These are phyloP conservation scores for Carterocephalus palaemon DNA, from an alignment of 2,888 invertebrate species.

Conservation along the genomic window DNA sequence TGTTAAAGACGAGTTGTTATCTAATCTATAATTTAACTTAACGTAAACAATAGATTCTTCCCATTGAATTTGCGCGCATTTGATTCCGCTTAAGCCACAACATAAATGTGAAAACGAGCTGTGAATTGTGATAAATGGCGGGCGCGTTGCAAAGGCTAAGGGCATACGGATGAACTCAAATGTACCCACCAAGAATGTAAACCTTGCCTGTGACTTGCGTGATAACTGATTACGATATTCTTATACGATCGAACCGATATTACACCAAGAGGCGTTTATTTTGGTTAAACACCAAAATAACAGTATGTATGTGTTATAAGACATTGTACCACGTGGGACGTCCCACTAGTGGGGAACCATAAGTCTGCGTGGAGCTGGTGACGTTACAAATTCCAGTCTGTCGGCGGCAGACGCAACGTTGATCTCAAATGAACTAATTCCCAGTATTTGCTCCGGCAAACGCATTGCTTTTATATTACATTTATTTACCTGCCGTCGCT, in stretches of 20 bases:
- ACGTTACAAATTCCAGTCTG: slow-evolving; percentile 46
- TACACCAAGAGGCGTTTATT: too few species aligned
- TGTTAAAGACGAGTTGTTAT: slow-evolving; percentile 10
- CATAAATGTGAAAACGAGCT: background rate
- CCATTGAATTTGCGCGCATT: background rate
- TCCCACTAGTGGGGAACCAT: too few species aligned
- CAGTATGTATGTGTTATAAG: too few species aligned
- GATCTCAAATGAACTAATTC: slow-evolving; percentile 55
- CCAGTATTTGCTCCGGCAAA: slow-evolving; percentile 39
- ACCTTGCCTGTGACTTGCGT: slow-evolving; percentile 9
- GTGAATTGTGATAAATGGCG: too few species aligned
- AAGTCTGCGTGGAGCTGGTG: too few species aligned
- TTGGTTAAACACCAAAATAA: too few species aligned
- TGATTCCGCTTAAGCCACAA: slow-evolving; percentile 1
- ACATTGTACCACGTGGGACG: too few species aligned
- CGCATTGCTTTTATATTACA: slow-evolving; percentile 27
- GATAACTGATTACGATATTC: slow-evolving; percentile 36
- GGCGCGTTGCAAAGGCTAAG: too few species aligned
- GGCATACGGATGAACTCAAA: too few species aligned
- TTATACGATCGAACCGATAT: slow-evolving; percentile 35
- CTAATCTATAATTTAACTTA: slow-evolving; percentile 9
- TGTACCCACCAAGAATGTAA: slow-evolving; percentile 11
- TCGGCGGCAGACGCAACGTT: slow-evolving; percentile 31
- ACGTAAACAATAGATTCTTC: slow-evolving; percentile 3
- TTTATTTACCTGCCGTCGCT: slow-evolving; percentile 18